These are phyloP conservation scores for Thermophis baileyi DNA, from an alignment of 2,113 vertebrate genomes.

Conservation along the genomic window DNA sequence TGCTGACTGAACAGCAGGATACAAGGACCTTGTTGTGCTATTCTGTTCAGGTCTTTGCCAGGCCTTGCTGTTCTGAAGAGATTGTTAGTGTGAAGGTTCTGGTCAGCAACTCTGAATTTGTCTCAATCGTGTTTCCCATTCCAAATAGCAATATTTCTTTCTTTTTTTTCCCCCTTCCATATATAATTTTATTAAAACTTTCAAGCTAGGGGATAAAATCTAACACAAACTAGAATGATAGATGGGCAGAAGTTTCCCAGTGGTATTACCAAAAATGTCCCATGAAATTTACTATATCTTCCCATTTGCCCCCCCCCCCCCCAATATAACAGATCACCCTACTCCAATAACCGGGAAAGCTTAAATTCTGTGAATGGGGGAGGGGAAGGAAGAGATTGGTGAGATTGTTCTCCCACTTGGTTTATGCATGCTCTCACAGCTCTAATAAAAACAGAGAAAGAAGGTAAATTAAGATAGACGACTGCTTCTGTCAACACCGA, in stretches of 20 bases:
- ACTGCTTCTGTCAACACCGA: slow-evolving; percentile 59
- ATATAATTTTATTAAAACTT: background rate
- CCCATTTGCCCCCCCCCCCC: too few relatives aligned
- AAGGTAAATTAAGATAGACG: slow-evolving; percentile 66
- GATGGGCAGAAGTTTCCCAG: slow-evolving; percentile 11
- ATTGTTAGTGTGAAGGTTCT: background rate
- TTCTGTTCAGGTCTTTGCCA: background rate
- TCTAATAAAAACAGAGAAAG: slow-evolving; percentile 65
- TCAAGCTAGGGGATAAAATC: background rate
- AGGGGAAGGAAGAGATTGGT: background rate
- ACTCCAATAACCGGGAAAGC: slow-evolving; percentile 11
- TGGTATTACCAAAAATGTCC: slow-evolving; percentile 2
- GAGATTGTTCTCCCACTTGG: slow-evolving; percentile 47
- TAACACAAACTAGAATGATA: background rate
- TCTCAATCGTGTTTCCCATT: background rate
- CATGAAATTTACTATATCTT: background rate
- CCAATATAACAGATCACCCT: background rate
- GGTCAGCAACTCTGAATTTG: slow-evolving; percentile 6
- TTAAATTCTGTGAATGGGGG: slow-evolving; percentile 29
- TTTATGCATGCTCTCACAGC: slow-evolving; percentile 62
- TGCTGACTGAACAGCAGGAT: background rate
- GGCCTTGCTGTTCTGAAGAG: background rate
- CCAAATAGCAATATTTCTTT: background rate
- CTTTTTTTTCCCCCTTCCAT: background rate
- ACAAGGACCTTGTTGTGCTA: background rate